Percentiles rank a stretch among this genome's conserved stretches.
These are phyloP conservation scores for Chinchilla lanigera DNA, from an alignment of 2,113 vertebrate species.

Conservation along the genomic window DNA sequence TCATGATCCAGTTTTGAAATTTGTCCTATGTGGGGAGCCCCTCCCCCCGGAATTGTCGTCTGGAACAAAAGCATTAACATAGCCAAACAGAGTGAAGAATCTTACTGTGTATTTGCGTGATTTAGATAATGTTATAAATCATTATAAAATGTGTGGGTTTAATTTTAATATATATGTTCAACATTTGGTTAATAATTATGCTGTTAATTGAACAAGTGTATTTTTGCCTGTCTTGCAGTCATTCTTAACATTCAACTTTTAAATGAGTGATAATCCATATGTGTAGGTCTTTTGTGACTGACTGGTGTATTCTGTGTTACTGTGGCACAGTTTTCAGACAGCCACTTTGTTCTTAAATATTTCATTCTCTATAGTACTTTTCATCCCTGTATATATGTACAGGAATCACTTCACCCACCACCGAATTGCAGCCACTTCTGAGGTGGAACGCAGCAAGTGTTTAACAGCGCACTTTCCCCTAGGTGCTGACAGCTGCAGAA, in stretches of 20 bases:
- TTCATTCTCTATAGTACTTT: constrained; percentile 81
- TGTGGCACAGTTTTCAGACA: constrained; percentile 67
- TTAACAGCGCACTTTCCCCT: constrained; percentile 85
- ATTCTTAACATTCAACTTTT: constrained; percentile 67
- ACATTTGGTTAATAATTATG: constrained; percentile 32
- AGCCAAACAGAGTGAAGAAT: background rate
- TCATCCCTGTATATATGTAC: constrained; percentile 85
- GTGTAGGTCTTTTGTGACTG: constrained; percentile 56
- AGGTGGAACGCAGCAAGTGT: constrained; percentile 84
- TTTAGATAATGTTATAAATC: constrained; percentile 52
- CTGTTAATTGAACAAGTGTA: constrained; percentile 62
- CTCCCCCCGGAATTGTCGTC: background rate
- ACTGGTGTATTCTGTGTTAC: constrained; percentile 62
- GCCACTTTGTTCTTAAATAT: constrained; percentile 75
- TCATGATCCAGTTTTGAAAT: constrained; percentile 10
- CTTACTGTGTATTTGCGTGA: background rate
- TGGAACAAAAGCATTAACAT: constrained; percentile 45
- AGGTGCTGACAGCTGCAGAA: constrained; percentile 83
- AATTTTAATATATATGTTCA: constrained; percentile 55
- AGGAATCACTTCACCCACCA: constrained; percentile 84
- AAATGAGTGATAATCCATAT: constrained; percentile 51
- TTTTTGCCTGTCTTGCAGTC: constrained; percentile 58
- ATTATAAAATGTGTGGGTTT: constrained; percentile 16
- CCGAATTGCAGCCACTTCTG: constrained; percentile 85
- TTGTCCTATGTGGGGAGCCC: background rate